phyloP scores from a whole-genome alignment of 2,797 vertebrate species.

The Peromyscus eremicus region DNA sequence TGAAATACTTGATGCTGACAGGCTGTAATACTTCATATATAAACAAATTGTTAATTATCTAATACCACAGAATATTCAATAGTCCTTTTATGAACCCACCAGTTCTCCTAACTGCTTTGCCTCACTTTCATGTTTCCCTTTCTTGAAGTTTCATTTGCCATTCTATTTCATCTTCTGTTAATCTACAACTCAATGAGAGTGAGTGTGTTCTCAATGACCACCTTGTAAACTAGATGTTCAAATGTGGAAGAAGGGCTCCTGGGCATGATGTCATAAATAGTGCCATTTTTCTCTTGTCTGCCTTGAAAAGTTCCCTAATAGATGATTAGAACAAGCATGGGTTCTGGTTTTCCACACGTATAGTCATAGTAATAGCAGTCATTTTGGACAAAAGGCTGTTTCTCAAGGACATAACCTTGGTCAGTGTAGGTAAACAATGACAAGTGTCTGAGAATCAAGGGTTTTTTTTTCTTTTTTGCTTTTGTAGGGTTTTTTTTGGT shows the following conservation, averaged over 20 bases:
- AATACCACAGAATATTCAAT: constrained; percentile 19
- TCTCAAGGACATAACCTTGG: too few species aligned
- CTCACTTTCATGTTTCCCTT: background rate
- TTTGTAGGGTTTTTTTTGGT: too few species aligned
- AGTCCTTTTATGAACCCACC: background rate
- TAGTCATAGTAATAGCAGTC: too few species aligned
- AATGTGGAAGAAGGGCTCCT: constrained; percentile 29
- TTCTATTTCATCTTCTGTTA: background rate
- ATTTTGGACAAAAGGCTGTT: too few species aligned
- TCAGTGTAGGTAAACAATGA: too few species aligned
- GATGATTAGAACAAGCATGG: too few species aligned
- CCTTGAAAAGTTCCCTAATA: too few species aligned
- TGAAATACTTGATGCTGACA: background rate
- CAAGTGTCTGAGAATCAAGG: too few species aligned
- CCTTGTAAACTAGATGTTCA: constrained; percentile 66
- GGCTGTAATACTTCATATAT: background rate
- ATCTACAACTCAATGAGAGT: background rate
- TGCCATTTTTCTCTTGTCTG: background rate
- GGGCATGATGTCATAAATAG: constrained; percentile 39
- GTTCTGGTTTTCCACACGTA: too few species aligned
- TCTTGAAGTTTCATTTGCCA: fast-evolving
- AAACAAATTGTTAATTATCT: background rate
- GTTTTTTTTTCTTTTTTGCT: too few species aligned
- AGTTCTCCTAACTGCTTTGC: background rate
- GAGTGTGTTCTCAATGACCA: too few species aligned